Percentiles rank a stretch among this genome's conserved stretches.
Evolutionary conservation across 2,113 vertebrate species (phyloP).

Genomic region (Brachyistius frenatus): DNA sequence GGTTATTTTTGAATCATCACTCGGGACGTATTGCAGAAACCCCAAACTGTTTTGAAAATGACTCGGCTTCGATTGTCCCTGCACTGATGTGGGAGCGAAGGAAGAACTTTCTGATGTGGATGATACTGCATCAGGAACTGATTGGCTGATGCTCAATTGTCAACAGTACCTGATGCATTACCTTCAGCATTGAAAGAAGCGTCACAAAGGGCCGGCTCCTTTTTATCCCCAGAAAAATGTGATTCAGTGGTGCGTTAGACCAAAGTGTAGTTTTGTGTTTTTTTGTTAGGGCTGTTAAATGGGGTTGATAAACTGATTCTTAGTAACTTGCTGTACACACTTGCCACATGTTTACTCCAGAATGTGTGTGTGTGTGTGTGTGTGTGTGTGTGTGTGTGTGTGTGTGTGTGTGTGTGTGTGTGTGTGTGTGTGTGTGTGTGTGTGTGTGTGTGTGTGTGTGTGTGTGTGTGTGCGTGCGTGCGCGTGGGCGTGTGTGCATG

Average conservation of each 20-base stretch:
- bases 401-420: neutral
- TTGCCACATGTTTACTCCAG: neutral
- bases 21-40: constrained; percentile 8
- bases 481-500: neutral
- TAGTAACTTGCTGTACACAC: constrained; percentile 1
- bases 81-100: constrained; percentile 39
- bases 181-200: constrained; percentile 97
- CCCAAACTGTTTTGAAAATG: constrained; percentile 19
- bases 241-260: neutral
- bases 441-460: neutral
- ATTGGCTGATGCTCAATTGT: constrained; percentile 90
- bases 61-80: constrained; percentile 7
- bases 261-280: neutral
- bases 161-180: constrained; percentile 98
- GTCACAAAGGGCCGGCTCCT: constrained; percentile 56
- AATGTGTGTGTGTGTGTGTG: neutral
- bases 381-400: neutral
- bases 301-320: constrained; percentile 25
- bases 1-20: constrained; percentile 33
- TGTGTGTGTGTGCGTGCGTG: neutral
- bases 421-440: neutral
- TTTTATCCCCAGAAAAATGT: constrained; percentile 2
- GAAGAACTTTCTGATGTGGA: constrained; percentile 91
- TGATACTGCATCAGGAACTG: constrained; percentile 99
- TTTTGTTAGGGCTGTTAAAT: neutral